Conservation (phyloP, 2,113 vertebrate genomes). For the Chaetorhynchus papuensis region DNA sequence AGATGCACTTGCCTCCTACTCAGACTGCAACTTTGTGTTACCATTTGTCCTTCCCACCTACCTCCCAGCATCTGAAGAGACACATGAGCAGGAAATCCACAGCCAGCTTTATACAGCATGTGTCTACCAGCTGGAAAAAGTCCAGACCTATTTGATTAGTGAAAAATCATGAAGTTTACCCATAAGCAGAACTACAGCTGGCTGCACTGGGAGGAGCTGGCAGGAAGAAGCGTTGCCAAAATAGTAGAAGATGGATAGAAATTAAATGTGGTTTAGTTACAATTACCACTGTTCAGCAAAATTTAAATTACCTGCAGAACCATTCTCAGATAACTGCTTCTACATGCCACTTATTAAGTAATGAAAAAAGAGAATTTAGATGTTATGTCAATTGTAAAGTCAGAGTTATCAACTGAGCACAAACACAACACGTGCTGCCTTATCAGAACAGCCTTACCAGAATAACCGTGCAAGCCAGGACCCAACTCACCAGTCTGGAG, state of each 20-base stretch:
- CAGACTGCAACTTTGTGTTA: background rate
- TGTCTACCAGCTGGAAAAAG: background rate
- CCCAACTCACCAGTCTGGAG: rapidly evolving
- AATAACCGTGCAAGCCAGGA: rapidly evolving
- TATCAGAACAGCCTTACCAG: background rate
- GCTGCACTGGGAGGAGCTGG: background rate
- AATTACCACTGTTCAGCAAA: background rate
- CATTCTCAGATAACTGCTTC: background rate
- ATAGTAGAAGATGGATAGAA: background rate
- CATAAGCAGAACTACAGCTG: background rate
- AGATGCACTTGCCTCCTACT: background rate
- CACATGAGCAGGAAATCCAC: background rate
- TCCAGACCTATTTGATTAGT: background rate
- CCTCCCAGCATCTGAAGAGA: background rate
- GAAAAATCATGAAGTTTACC: background rate
- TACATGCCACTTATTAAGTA: background rate
- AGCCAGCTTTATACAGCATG: background rate
- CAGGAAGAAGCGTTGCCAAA: background rate
- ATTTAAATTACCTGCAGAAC: background rate
- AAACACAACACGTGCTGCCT: background rate
- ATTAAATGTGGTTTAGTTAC: background rate
- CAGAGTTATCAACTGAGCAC: background rate
- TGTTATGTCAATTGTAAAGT: background rate
- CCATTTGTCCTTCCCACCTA: background rate
- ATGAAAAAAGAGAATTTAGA: background rate